phyloP scores from a whole-genome alignment of 2,888 invertebrate genomes.

The Synergus laeviventris region DNA sequence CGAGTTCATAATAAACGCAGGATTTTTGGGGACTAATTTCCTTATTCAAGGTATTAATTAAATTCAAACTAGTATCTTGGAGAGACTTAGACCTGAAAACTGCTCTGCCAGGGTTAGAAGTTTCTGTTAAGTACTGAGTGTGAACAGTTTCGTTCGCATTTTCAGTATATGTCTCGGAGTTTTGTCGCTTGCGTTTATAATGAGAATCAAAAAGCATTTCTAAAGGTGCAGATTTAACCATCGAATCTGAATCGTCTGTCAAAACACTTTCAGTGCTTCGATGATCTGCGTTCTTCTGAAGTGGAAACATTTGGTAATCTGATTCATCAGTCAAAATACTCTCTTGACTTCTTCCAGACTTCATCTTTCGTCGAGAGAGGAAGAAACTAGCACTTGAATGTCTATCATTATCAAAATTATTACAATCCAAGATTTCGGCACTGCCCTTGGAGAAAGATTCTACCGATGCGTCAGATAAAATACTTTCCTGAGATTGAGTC shows the following conservation, averaged over 20 bases:
- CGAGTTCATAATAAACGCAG: constrained; percentile 63
- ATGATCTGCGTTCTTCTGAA: constrained; percentile 80
- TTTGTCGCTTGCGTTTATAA: constrained; percentile 72
- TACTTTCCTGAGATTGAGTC: constrained; percentile 71
- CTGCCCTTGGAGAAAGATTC: constrained; percentile 70
- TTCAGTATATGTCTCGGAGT: constrained; percentile 74
- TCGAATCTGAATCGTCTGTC: constrained; percentile 85
- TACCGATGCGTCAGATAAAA: constrained; percentile 70
- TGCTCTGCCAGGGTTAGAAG: constrained; percentile 55
- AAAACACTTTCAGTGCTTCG: constrained; percentile 89
- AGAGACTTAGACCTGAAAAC: constrained; percentile 76
- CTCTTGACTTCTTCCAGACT: constrained; percentile 84
- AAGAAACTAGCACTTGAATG: constrained; percentile 87
- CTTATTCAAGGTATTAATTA: constrained; percentile 56
- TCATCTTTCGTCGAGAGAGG: constrained; percentile 82
- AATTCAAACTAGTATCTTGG: constrained; percentile 71
- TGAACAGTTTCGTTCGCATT: constrained; percentile 55
- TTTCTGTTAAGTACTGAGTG: constrained; percentile 41
- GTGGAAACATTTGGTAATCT: constrained; percentile 79
- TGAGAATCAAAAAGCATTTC: constrained; percentile 83
- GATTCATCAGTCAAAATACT: constrained; percentile 87
- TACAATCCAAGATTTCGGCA: constrained; percentile 68
- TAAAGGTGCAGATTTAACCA: constrained; percentile 86
- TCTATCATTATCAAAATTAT: constrained; percentile 71
- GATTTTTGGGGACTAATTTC: constrained; percentile 44